Conservation (phyloP, 1,140 invertebrate species). For the Parapsyche elsis region DNA sequence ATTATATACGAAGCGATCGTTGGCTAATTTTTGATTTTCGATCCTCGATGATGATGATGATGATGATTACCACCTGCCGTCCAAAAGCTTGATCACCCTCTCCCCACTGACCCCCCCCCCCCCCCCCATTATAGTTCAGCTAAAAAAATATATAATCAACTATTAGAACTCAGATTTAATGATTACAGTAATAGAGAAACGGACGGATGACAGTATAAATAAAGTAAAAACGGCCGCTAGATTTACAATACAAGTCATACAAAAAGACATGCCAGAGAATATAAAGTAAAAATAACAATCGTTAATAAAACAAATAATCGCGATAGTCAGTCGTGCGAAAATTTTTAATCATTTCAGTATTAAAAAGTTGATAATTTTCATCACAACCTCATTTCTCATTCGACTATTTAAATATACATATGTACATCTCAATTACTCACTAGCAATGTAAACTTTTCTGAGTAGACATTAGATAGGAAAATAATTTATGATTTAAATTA, state of each 20-base stretch:
- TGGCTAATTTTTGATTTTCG: slow-evolving; percentile 36
- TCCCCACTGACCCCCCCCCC: not conserved
- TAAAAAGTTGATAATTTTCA: not conserved
- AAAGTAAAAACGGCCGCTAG: not conserved
- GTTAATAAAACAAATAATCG: not conserved
- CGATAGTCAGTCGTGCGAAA: too few relatives aligned
- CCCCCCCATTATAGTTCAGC: not conserved
- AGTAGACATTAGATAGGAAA: slow-evolving; percentile 44
- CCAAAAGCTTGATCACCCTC: slow-evolving; percentile 46
- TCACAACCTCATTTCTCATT: not conserved
- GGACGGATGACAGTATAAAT: slow-evolving; percentile 2
- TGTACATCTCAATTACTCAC: not conserved
- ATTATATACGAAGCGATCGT: slow-evolving; percentile 7
- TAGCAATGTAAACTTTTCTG: slow-evolving; percentile 21
- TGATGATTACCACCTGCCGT: slow-evolving; percentile 54
- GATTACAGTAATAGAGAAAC: not conserved
- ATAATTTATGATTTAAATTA: slow-evolving; percentile 6
- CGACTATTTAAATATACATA: not conserved
- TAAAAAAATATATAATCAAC: slow-evolving; percentile 6
- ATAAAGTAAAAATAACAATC: not conserved
- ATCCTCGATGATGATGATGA: slow-evolving; percentile 23
- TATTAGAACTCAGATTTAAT: not conserved
- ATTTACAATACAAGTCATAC: slow-evolving; percentile 13
- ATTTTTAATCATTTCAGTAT: not conserved
- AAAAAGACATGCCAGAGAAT: not conserved